Conservation (phyloP, 2,797 vertebrate genomes). For the Perodicticus potto region DNA sequence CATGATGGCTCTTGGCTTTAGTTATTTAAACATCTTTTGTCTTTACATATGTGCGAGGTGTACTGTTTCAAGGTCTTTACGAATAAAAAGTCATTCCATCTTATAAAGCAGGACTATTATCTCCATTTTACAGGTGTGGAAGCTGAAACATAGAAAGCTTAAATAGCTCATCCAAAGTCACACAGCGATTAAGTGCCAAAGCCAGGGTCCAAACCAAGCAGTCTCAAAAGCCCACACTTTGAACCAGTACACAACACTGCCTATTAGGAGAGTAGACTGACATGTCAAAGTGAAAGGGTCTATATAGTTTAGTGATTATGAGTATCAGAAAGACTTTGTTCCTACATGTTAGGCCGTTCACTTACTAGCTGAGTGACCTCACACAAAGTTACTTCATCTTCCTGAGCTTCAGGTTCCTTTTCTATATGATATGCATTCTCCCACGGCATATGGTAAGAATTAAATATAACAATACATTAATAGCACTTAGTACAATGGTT, state of each 20-base stretch:
- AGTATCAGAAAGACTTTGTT: not conserved
- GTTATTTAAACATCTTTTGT: not conserved
- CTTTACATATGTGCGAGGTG: not conserved
- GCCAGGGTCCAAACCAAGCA: not conserved
- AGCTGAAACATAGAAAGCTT: not conserved
- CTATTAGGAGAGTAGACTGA: not conserved
- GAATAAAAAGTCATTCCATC: not conserved
- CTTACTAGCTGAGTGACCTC: not conserved
- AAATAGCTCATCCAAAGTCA: not conserved
- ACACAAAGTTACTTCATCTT: not conserved
- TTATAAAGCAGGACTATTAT: not conserved
- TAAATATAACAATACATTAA: not conserved
- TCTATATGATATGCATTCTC: not conserved
- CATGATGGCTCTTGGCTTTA: not conserved
- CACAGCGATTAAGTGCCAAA: not conserved
- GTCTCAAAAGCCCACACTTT: not conserved
- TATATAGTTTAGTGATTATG: not conserved
- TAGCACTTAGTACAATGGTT: not conserved
- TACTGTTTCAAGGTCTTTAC: not conserved
- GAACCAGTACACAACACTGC: not conserved
- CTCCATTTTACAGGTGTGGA: not conserved
- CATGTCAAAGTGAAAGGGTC: not conserved
- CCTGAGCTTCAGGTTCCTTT: not conserved
- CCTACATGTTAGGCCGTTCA: not conserved
- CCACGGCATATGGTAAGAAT: not conserved